Evolutionary conservation across 2,888 invertebrate species (phyloP), one percentile per base, ranked within the genome.

Genomic region (Athetis lepigone): DNA sequence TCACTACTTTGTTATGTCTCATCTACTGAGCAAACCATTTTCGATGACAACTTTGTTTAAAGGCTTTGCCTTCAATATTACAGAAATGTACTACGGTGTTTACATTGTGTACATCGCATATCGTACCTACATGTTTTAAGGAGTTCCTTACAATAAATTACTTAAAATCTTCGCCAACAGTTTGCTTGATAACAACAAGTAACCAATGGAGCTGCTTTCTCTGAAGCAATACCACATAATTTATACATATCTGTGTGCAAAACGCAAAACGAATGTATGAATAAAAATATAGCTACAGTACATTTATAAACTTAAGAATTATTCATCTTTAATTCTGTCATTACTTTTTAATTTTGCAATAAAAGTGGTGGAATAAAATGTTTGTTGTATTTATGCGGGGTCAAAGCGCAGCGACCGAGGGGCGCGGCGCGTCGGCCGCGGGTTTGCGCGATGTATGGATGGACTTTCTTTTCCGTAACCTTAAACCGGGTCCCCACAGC

Each of bases 401-500:
- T 92, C 93, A 92, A 87, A 91, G 90, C 89, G 86, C 89, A 85
- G 79, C 85, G 88, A 89, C 90, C 90, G 90, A 86, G 68, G 79
- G 70, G 80, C 49, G 70, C 69, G 65, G 47, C 62, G 68, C 50
- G 37, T 39, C 62, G 62, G 58, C 49, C 59, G 66, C 61, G 56
- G 75, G 61, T 70, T 61, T 27, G 62, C 59, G 73, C 77, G 77
- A 80, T 83, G 74, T 83, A 83, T 84, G 85, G 83, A 83, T 84
- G 85, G 83, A 93, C 94, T 93, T 93, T 94, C 94, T 93, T 93
- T 93, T 93, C 91, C 90, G 86, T 87, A 85, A 89, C 87, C 85
- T 88, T 87, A 84, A 76, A 77, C 76, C 80, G 81, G 69, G 79
- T 69, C 62, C 71, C 63, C 61, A 80, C 62, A 55, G 46, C 70